Percentiles rank a stretch among this genome's conserved stretches.
Evolutionary conservation across 1,140 invertebrate species (phyloP).

Genomic region (Papilio dardanus): DNA sequence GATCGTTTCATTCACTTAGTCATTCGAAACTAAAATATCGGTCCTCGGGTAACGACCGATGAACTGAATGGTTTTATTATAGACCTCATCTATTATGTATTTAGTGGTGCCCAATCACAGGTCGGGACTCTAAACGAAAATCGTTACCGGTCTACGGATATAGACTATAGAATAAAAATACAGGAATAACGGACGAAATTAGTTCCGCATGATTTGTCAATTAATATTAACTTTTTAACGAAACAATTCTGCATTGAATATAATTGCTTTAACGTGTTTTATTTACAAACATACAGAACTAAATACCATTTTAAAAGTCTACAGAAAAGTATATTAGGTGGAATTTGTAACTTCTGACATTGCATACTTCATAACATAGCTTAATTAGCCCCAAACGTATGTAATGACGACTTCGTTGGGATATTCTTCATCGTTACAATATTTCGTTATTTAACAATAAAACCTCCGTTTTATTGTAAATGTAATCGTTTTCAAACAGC

Average conservation of each 20-base stretch:
- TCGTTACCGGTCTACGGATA: constrained; percentile 64
- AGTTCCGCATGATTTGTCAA: background rate
- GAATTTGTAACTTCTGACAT: too few relatives aligned
- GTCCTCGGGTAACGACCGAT: constrained; percentile 60
- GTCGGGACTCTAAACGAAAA: constrained; percentile 64
- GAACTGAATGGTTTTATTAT: constrained; percentile 70
- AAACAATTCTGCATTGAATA: constrained; percentile 1
- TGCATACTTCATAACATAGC: too few relatives aligned
- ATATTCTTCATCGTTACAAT: background rate
- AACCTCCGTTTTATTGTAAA: background rate
- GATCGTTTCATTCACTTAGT: background rate
- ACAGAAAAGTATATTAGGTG: too few relatives aligned
- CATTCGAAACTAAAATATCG: constrained; percentile 52
- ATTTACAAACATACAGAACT: too few relatives aligned
- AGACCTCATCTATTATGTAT: constrained; percentile 74
- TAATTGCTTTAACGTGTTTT: too few relatives aligned
- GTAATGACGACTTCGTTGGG: background rate
- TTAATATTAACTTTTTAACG: background rate
- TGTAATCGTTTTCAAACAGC: background rate
- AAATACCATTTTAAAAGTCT: too few relatives aligned
- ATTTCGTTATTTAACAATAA: too few relatives aligned
- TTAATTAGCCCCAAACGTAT: too few relatives aligned
- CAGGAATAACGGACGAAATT: constrained; percentile 45
- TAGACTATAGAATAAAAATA: constrained; percentile 50
- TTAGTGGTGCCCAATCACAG: constrained; percentile 62